Base-by-base conservation (phyloP, 2,888 invertebrate genomes). In the Eudiplozoon nipponicum region DNA sequence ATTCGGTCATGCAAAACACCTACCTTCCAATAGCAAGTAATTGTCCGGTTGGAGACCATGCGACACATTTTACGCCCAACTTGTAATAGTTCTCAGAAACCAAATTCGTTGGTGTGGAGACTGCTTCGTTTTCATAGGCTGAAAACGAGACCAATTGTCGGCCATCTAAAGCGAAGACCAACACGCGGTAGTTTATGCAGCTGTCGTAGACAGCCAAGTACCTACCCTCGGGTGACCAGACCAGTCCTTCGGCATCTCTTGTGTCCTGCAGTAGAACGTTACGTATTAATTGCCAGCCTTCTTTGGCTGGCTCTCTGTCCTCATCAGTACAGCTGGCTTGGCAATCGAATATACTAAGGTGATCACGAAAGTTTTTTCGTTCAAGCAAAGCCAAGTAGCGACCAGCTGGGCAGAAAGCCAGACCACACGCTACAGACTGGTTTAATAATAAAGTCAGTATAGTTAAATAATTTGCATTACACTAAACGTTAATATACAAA, bases 351-450 rank as follows among this genome's bases (percentile, higher is more conserved):
- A 57, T 51, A 40, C 55, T 56, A 45, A 61, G 45, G 44, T 50
- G 54, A 47, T 61, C 61, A 40, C 55, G 56, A 42, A 56, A 55
- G 42, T 58, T 57, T 13, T 57, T 42, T 29, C 59, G 49, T 49
- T 62, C 61, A 3, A 57, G 58, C 22, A 61, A 46, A 2, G 59
- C 60, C 51, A 62, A 50, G 48, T 56, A 61, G 36, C 51, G 51
- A 13, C 57, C 57, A 43, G 51, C 52, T 28, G 45, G 44, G 33
- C 52, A 54, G 47, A 56, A 60, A 39, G 49, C 50, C 19, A 55
- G 26, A 22, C n/a, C n/a, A n/a, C n/a, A n/a, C n/a, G n/a, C n/a
- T n/a, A n/a, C 51, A n/a, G n/a, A n/a, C n/a, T n/a, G n/a, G n/a
- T n/a, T n/a, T n/a, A n/a, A n/a, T n/a, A n/a, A n/a, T n/a, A n/a